Percentiles rank a stretch among this genome's conserved stretches.
Conservation (phyloP, 2,888 invertebrate genomes). For the Hypselothyrea guttata region DNA sequence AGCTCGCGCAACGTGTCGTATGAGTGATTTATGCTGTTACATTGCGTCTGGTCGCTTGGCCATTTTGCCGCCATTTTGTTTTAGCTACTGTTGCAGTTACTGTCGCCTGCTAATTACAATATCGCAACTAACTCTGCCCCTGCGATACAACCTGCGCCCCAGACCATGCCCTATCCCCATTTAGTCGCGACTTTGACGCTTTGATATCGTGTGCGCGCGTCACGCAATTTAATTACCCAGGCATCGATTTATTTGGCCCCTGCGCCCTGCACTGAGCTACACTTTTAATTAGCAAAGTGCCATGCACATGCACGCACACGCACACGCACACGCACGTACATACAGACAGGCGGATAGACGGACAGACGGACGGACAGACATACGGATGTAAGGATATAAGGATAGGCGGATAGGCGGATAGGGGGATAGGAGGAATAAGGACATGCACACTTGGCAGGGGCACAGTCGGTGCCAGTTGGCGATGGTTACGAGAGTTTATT, state of each 20-base stretch:
- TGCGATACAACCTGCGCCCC: too few species aligned
- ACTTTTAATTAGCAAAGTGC: slow-evolving; percentile 75
- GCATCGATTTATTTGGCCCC: slow-evolving; percentile 72
- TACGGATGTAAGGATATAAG: not conserved
- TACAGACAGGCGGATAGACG: not conserved
- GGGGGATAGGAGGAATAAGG: too few species aligned
- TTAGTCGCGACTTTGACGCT: not conserved
- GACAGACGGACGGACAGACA: not conserved
- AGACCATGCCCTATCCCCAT: not conserved
- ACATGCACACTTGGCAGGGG: too few species aligned
- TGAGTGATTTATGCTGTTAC: slow-evolving; percentile 54
- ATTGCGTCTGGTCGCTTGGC: slow-evolving; percentile 15
- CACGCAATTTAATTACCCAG: slow-evolving; percentile 76
- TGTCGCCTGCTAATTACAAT: slow-evolving; percentile 63
- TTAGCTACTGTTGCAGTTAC: slow-evolving; percentile 34
- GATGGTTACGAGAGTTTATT: slow-evolving; percentile 60
- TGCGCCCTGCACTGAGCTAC: slow-evolving; percentile 60
- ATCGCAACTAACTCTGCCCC: slow-evolving; percentile 23
- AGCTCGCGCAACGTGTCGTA: slow-evolving; percentile 41
- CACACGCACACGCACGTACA: slow-evolving; percentile 2
- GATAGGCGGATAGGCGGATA: too few species aligned
- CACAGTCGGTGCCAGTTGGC: slow-evolving; percentile 61
- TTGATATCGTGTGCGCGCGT: slow-evolving; percentile 52
- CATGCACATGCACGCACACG: slow-evolving; percentile 65
- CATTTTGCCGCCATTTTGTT: slow-evolving; percentile 68